These are phyloP conservation scores for Onychostruthus taczanowskii DNA, from an alignment of 2,113 vertebrate species.

Conservation along the genomic window DNA sequence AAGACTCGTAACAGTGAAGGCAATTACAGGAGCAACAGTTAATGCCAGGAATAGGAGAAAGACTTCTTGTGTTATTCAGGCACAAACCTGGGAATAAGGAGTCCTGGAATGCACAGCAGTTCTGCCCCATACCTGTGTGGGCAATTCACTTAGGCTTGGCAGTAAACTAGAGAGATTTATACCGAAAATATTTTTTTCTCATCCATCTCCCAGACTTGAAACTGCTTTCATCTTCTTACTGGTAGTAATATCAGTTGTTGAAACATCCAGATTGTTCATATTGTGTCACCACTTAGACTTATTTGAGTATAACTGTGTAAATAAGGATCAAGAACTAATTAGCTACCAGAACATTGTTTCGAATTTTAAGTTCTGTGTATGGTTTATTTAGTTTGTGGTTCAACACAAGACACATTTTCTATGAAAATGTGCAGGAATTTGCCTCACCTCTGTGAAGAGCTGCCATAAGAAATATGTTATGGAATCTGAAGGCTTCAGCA, in stretches of 20 bases:
- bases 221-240: background rate
- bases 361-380: background rate
- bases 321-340: background rate
- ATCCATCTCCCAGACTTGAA: background rate
- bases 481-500: background rate
- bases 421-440: background rate
- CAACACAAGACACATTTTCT: fast-evolving
- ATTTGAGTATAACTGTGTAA: background rate
- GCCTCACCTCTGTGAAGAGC: background rate
- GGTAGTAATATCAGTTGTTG: background rate
- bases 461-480: background rate
- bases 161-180: background rate
- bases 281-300: background rate
- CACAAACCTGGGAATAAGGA: background rate
- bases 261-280: background rate
- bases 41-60: background rate
- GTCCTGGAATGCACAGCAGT: background rate
- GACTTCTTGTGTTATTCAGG: background rate
- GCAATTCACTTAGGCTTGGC: background rate
- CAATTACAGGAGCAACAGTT: conserved; percentile 24
- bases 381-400: background rate
- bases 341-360: background rate
- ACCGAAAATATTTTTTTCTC: background rate
- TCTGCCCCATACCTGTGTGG: background rate
- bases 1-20: conserved; percentile 9